These are phyloP conservation scores for Parthenolecanium corni DNA, from an alignment of 2,888 invertebrate genomes.

Conservation along the genomic window DNA sequence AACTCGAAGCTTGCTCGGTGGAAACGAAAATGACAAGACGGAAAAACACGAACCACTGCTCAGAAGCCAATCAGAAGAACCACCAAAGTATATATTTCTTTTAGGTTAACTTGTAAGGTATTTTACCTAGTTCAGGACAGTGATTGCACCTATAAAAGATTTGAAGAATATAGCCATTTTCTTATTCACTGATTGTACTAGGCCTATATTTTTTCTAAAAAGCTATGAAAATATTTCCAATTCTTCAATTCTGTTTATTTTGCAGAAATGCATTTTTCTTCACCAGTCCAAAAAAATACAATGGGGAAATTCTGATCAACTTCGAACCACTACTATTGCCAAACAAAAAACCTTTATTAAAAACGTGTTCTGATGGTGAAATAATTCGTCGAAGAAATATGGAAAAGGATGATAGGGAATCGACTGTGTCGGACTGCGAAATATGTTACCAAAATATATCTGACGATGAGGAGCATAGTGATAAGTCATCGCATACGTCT, in stretches of 20 bases:
- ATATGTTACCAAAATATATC: constrained; percentile 36
- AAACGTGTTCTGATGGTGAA: constrained; percentile 71
- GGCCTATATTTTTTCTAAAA: too few species aligned
- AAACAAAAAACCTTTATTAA: constrained; percentile 44
- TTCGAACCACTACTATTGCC: constrained; percentile 55
- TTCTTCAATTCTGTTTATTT: not conserved
- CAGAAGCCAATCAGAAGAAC: constrained; percentile 75
- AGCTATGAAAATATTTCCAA: too few species aligned
- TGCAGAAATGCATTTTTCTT: constrained; percentile 33
- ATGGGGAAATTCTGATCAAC: constrained; percentile 65
- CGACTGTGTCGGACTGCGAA: constrained; percentile 40
- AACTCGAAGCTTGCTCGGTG: constrained; percentile 36
- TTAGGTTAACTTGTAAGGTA: too few species aligned
- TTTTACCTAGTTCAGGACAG: too few species aligned
- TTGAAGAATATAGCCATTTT: too few species aligned
- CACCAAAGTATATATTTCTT: constrained; percentile 37
- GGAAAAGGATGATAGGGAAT: constrained; percentile 40
- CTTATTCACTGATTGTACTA: too few species aligned
- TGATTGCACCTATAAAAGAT: too few species aligned
- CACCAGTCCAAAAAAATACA: constrained; percentile 38
- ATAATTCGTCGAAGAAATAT: constrained; percentile 49
- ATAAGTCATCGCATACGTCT: constrained; percentile 24
- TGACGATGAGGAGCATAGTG: constrained; percentile 23
- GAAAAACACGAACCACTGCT: constrained; percentile 63
- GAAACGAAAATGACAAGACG: constrained; percentile 18